A percentile compares a stretch with the other conserved stretches of the same genome.
Conservation (phyloP, 30 jellyfish, hydroid and myxozoan species). For the Nemopilema nomurai region DNA sequence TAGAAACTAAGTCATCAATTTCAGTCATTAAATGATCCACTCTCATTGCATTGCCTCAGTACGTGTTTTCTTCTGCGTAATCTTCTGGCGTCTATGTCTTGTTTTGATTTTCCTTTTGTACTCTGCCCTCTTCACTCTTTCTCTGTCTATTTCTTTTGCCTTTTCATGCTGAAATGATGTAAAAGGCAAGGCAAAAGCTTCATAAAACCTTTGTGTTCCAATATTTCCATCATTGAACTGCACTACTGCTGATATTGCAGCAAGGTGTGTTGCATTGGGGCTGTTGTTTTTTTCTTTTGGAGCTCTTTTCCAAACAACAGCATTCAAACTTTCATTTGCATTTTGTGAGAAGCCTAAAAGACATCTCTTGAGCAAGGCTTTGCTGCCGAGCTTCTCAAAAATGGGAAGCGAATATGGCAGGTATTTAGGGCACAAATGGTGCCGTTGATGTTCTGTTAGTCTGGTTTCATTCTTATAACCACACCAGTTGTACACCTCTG, state of each 20-base stretch:
- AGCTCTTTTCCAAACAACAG: constrained; percentile 17
- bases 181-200: background rate
- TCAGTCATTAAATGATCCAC: constrained; percentile 23
- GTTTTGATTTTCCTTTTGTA: background rate
- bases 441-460: background rate
- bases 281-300: constrained; percentile 14
- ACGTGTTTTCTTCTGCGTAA: background rate
- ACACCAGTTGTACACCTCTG: constrained; percentile 57
- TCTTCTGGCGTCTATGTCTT: background rate
- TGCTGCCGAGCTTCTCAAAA: constrained; percentile 13
- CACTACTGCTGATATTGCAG: constrained; percentile 15
- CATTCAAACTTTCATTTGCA: constrained; percentile 17
- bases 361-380: constrained; percentile 12
- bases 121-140: constrained; percentile 14
- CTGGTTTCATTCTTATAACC: constrained; percentile 9
- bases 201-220: background rate
- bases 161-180: background rate
- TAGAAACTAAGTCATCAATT: background rate
- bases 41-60: background rate
- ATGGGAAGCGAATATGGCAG: constrained; percentile 2
- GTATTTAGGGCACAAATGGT: constrained; percentile 13
- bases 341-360: constrained; percentile 4
- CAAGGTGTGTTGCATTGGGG: background rate
- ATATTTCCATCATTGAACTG: constrained; percentile 4
- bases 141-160: background rate